phyloP scores from a whole-genome alignment of 1,140 invertebrate genomes.

The Diuraphis noxia region DNA sequence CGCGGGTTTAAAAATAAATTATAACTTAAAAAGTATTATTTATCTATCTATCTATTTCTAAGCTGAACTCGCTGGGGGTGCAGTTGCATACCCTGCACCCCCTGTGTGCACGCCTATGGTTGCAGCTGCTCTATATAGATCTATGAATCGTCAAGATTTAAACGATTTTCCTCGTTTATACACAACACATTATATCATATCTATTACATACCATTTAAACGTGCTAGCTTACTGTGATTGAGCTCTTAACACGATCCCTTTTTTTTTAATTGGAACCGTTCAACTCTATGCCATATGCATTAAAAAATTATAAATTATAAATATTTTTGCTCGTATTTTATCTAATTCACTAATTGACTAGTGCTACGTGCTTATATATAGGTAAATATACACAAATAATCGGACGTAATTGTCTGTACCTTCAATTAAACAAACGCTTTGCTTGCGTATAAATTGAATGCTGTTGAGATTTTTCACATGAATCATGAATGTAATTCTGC shows the following conservation, averaged over 20 bases:
- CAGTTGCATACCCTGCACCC: too few species aligned
- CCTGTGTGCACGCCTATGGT: too few species aligned
- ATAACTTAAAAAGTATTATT: too few species aligned
- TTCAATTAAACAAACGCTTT: constrained; percentile 28
- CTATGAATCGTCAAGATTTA: neutral
- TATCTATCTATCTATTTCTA: too few species aligned
- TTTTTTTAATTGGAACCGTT: neutral
- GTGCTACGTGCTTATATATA: neutral
- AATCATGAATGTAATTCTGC: neutral
- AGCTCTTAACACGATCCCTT: neutral
- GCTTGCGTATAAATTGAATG: neutral
- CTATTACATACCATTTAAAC: neutral
- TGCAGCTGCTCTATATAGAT: neutral
- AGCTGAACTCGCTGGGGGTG: too few species aligned
- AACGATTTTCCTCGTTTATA: neutral
- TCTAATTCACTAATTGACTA: neutral
- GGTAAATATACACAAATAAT: neutral
- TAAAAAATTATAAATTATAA: neutral
- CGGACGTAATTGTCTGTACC: neutral
- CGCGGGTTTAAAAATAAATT: too few species aligned
- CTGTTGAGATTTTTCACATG: neutral
- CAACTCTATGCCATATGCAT: neutral
- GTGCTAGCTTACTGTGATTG: neutral
- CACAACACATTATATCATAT: too few species aligned
- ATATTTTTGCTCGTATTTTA: neutral